Evolutionary conservation across 2,113 vertebrate genomes (phyloP), one percentile per base, ranked within the genome.

Genomic region (Lepus americanus): DNA sequence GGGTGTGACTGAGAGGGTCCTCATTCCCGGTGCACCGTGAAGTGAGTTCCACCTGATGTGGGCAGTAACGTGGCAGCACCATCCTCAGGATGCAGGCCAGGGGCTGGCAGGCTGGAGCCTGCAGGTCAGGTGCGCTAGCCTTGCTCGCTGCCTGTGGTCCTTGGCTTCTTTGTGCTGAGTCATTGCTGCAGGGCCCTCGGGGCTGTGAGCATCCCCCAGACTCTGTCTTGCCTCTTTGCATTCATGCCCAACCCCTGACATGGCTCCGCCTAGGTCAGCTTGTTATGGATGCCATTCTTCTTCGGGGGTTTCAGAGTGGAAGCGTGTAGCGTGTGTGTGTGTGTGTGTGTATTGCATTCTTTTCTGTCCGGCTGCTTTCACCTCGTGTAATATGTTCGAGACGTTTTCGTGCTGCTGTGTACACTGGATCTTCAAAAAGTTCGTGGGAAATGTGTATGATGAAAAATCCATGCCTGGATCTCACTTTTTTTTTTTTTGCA

Each of bases 91-190:
- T 14, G 17, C 25, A 27, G 49, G 61, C 33, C 27, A 11, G 19
- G 10, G 3, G 55, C 17, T 1, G 72, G 2, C 3, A 11, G 7
- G 2, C 31, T 4, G 1, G 0, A 1, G 25, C 63, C 55, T 25
- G 10, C 27, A 53, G 27, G 61, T 66, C 22, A 4, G 19, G 8
- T 3, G 44, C 0, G 1, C 59, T 29, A 1, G 4, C 0, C 25
- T 20, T 19, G 3, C 9, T 11, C 39, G 7, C 31, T 27, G 22
- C 16, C 16, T 49, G 25, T 31, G 9, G 0, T 16, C 39, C 3
- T 6, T 27, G n/a, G 64, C 39, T 1, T 0, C 31, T 23, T 3
- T 6, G 5, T 0, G 20, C 36, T 44, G 55, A 31, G 25, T 5
- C 17, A 16, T 22, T n/a, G 23, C 20, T 1, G 3, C 39, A 9